phyloP scores from a whole-genome alignment of 2,888 invertebrate species.

The Archips xylosteana region DNA sequence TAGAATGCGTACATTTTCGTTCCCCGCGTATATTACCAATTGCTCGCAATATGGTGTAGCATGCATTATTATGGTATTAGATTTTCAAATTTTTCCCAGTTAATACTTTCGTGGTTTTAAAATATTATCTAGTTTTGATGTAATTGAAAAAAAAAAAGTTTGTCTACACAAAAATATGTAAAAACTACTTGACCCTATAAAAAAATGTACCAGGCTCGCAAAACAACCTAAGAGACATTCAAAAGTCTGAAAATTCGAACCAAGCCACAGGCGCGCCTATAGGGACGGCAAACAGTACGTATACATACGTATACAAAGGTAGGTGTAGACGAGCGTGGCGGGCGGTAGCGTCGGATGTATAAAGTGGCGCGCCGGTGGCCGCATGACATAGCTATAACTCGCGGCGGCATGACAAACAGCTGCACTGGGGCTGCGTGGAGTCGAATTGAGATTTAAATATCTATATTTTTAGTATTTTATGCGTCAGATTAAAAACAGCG shows the following conservation, averaged over 20 bases:
- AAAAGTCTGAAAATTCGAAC: slow-evolving; percentile 39
- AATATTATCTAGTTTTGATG: too few species aligned
- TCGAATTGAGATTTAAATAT: slow-evolving; percentile 44
- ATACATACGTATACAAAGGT: slow-evolving; percentile 14
- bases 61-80: too few species aligned
- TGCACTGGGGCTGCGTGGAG: slow-evolving; percentile 63
- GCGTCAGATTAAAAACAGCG: too few species aligned
- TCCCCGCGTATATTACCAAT: too few species aligned
- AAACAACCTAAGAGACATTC: slow-evolving; percentile 22
- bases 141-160: too few species aligned
- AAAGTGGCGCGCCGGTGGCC: slow-evolving; percentile 85
- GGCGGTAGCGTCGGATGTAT: slow-evolving; percentile 82
- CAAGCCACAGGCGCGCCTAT: slow-evolving; percentile 39
- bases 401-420: slow-evolving; percentile 83
- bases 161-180: too few species aligned
- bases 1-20: too few species aligned
- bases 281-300: slow-evolving; percentile 35
- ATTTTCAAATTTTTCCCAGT: too few species aligned
- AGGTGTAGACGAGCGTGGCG: slow-evolving; percentile 61
- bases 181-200: too few species aligned
- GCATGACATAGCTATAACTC: slow-evolving; percentile 85
- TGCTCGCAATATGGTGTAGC: too few species aligned
- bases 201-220: slow-evolving; percentile 33
- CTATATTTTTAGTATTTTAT: neutral
- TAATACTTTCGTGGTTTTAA: too few species aligned